Base-by-base conservation (phyloP, 2,113 vertebrate species). In the Megalops atlanticus region DNA sequence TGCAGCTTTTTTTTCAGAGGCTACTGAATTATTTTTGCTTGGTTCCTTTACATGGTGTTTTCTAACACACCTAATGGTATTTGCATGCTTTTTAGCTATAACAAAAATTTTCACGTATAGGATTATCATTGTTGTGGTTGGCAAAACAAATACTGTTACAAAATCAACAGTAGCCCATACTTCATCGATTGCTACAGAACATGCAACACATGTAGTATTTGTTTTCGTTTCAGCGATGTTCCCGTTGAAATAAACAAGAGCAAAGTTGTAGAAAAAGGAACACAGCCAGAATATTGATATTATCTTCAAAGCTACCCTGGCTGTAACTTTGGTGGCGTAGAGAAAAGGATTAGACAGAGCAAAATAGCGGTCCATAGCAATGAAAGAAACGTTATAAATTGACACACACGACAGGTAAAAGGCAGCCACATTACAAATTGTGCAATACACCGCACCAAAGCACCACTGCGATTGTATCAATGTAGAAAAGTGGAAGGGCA, bases 401-500 rank as follows among this genome's bases (percentile, higher is more conserved):
- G 82, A 85, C 0, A 41, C 38, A 1, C n/a, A 43, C 3, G 38
- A 64, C 24, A 81, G 31, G 18, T 39, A 18, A n/a, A 52, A 74
- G 16, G 47, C n/a, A 18, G 64, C 33, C 36, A 75, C 49, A 12
- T 80, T 64, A 72, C 33, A 75, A 58, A 81, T 11, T 15, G 36
- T 45, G 68, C 80, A 81, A 36, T 68, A 24, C 58, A 64, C 7
- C 0, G 45, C 18, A 0, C 87, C 84, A 39, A 86, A 83, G 16
- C 21, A 76, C 89, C 87, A 87, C 11, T 83, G 85, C 0, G 82
- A 79, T 39, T 84, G 81, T 4, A 89, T 83, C 1, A 87, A 40
- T 76, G 58, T 75, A 0, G 75, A 77, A 12, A 87, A 73, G 0
- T 81, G 94, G 18, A 91, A 93, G 2, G 96, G 95, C 95, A 96